Evolutionary conservation across 2,113 vertebrate genomes (phyloP).

Genomic region (Riparia riparia): DNA sequence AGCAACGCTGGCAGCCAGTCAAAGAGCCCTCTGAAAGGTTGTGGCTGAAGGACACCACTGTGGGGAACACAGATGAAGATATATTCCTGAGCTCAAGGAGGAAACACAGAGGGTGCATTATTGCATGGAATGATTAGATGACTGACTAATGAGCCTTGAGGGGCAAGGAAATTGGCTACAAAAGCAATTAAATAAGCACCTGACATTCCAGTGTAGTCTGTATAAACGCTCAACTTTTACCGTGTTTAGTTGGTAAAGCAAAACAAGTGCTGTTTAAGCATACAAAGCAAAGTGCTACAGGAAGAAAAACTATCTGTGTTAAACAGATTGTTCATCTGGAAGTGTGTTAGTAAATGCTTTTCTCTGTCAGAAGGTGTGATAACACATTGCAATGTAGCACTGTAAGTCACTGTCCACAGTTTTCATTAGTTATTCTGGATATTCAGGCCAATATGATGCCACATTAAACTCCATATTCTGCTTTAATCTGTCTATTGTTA

Average conservation of each 20-base stretch:
- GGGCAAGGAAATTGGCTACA: slow-evolving; percentile 68
- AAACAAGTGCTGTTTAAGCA: background rate
- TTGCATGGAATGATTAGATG: slow-evolving; percentile 68
- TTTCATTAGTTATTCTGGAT: background rate
- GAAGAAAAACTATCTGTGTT: background rate
- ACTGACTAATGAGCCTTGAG: slow-evolving; percentile 78
- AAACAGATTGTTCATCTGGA: background rate
- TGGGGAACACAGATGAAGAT: slow-evolving; percentile 28
- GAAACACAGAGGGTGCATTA: slow-evolving; percentile 53
- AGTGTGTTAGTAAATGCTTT: background rate
- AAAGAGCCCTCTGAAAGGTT: slow-evolving; percentile 39
- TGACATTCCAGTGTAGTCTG: slow-evolving; percentile 54
- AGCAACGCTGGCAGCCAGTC: slow-evolving; percentile 5
- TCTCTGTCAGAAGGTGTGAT: background rate
- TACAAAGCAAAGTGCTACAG: background rate
- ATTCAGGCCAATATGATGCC: background rate
- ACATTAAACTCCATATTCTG: background rate
- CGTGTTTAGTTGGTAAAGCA: background rate
- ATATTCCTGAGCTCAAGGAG: slow-evolving; percentile 46
- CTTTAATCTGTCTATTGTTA: background rate
- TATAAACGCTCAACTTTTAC: slow-evolving; percentile 4
- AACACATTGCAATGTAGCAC: background rate
- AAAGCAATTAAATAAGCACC: slow-evolving; percentile 70
- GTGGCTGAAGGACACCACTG: slow-evolving; percentile 52
- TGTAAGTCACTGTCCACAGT: background rate